Evolutionary conservation across 2,113 vertebrate genomes (phyloP).

Genomic region (Anoura caudifer): DNA sequence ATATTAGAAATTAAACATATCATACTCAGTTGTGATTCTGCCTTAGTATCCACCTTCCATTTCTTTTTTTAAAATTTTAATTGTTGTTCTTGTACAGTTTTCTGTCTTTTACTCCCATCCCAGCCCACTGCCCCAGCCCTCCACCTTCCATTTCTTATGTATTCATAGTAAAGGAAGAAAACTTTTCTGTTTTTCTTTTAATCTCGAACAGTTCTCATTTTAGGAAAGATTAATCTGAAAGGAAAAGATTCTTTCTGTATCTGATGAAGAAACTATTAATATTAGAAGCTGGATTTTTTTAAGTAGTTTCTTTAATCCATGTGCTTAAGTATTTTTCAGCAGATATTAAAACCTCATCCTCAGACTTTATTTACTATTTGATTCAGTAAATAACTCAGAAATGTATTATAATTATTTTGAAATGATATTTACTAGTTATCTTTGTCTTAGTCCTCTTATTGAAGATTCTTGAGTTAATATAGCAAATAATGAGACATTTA

Average conservation of each 20-base stretch:
- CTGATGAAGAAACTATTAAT: not conserved
- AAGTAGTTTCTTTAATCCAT: not conserved
- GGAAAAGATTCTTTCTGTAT: constrained; percentile 10
- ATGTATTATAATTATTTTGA: constrained; percentile 43
- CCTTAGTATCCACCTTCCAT: not conserved
- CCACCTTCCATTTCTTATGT: constrained; percentile 35
- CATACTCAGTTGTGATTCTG: not conserved
- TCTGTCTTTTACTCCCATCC: no score
- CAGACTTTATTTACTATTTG: constrained; percentile 22
- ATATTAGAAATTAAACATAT: constrained; percentile 32
- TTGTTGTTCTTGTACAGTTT: no score
- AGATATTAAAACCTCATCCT: constrained; percentile 15
- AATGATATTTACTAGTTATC: constrained; percentile 22
- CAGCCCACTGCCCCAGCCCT: no score
- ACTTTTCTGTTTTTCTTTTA: not conserved
- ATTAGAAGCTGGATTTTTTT: constrained; percentile 42
- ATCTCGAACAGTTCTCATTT: not conserved
- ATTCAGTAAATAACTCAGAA: constrained; percentile 11
- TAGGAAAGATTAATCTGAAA: constrained; percentile 13
- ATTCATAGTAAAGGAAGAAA: not conserved
- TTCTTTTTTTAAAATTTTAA: no score
- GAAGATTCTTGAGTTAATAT: constrained; percentile 4
- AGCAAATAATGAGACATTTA: constrained; percentile 24
- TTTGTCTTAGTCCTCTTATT: constrained; percentile 21
- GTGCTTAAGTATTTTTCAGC: not conserved